phyloP scores from a whole-genome alignment of 1,140 invertebrate genomes.

The Lanistes nyassanus region DNA sequence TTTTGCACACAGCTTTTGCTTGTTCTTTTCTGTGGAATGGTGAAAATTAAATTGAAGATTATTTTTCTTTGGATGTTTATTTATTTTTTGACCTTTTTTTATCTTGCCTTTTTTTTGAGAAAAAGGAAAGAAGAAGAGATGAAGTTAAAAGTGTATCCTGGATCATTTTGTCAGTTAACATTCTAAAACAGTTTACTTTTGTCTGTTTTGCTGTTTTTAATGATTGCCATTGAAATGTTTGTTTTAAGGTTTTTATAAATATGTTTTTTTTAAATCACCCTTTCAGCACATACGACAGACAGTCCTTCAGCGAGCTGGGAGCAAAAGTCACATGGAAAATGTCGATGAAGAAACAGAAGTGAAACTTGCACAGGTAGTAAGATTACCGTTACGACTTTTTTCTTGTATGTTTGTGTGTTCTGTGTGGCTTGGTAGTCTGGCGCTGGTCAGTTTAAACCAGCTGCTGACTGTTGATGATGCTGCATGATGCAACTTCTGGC shows the following conservation, averaged over 20 bases:
- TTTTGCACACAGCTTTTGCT: too few species aligned
- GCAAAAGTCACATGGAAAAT: constrained; percentile 74
- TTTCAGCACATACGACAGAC: constrained; percentile 88
- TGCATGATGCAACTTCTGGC: too few species aligned
- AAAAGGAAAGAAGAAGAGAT: background rate
- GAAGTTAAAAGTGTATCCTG: background rate
- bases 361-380: constrained; percentile 65
- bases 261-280: background rate
- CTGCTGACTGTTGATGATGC: too few species aligned
- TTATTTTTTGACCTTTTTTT: too few species aligned
- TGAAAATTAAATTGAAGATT: too few species aligned
- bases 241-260: background rate
- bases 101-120: background rate
- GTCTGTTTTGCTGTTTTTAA: background rate
- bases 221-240: background rate
- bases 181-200: background rate
- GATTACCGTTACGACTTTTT: background rate
- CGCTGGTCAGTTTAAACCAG: too few species aligned
- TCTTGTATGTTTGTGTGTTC: background rate
- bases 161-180: background rate
- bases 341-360: constrained; percentile 74
- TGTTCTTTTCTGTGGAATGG: too few species aligned
- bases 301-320: constrained; percentile 81
- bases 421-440: too few species aligned
- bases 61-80: too few species aligned